Evolutionary conservation across 2,888 invertebrate species (phyloP).

Genomic region (Portevinia maculata): DNA sequence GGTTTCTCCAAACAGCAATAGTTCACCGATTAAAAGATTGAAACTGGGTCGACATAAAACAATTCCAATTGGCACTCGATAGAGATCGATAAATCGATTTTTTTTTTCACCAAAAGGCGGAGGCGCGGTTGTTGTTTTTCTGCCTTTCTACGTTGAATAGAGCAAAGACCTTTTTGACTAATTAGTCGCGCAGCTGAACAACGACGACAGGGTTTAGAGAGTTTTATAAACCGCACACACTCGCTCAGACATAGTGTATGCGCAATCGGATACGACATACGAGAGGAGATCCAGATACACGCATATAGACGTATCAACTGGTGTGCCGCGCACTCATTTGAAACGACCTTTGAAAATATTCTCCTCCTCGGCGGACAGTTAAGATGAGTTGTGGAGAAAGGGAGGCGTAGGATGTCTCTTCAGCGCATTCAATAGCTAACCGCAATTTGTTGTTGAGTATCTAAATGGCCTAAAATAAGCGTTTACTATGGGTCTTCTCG

Average conservation of each 20-base stretch:
- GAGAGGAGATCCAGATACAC: conserved; percentile 51
- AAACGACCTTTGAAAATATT: conserved; percentile 77
- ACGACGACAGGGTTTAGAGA: conserved; percentile 64
- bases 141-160: conserved; percentile 41
- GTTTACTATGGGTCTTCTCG: conserved; percentile 53
- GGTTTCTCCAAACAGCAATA: conserved; percentile 38
- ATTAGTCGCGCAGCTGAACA: conserved; percentile 66
- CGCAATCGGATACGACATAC: conserved; percentile 50
- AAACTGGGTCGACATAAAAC: conserved; percentile 64
- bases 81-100: conserved; percentile 71
- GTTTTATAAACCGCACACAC: conserved; percentile 52
- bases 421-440: conserved; percentile 68
- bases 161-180: conserved; percentile 72
- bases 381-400: conserved; percentile 44
- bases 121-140: background rate
- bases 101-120: conserved; percentile 56
- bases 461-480: conserved; percentile 70
- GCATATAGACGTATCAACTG: conserved; percentile 36
- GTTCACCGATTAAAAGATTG: conserved; percentile 19
- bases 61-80: conserved; percentile 66
- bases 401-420: conserved; percentile 61
- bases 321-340: conserved; percentile 67
- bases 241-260: background rate
- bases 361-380: conserved; percentile 47
- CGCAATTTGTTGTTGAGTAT: conserved; percentile 65